A percentile compares a stretch with the other conserved stretches of the same genome.
Evolutionary conservation across 2,888 invertebrate species (phyloP).

Genomic region (Neocrepidodera transversa): DNA sequence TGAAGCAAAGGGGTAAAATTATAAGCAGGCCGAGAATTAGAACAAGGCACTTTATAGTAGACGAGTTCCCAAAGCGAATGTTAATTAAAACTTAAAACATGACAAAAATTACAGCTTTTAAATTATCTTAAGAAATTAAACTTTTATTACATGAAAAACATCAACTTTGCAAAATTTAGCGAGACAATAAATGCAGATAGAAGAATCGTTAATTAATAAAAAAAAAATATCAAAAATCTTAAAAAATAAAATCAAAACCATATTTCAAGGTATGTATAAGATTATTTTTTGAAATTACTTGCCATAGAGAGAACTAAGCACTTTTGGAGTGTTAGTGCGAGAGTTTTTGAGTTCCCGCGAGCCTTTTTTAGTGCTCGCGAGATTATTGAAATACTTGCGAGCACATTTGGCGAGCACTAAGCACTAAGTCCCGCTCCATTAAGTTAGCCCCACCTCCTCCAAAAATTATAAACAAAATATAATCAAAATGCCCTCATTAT

Average conservation of each 20-base stretch:
- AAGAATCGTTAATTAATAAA: conserved; percentile 5
- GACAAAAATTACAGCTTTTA: conserved; percentile 54
- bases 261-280: not conserved
- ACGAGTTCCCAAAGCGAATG: conserved; percentile 51
- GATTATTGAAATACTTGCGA: too few relatives aligned
- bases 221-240: not conserved
- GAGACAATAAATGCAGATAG: conserved; percentile 29
- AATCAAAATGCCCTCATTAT: too few relatives aligned
- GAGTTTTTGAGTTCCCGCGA: too few relatives aligned
- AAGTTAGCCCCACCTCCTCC: too few relatives aligned
- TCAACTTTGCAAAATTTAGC: conserved; percentile 37
- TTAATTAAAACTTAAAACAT: conserved; percentile 59
- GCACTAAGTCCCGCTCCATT: too few relatives aligned
- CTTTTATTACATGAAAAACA: conserved; percentile 49
- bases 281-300: too few relatives aligned
- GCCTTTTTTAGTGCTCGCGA: too few relatives aligned
- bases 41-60: conserved; percentile 53
- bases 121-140: conserved; percentile 54
- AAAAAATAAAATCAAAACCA: too few relatives aligned
- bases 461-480: too few relatives aligned
- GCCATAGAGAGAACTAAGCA: too few relatives aligned
- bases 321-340: too few relatives aligned
- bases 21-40: conserved; percentile 55
- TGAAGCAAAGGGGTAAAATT: conserved; percentile 54
- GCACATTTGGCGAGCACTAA: too few relatives aligned